These are phyloP conservation scores for Drosophila jambulina DNA, from an alignment of 1,140 invertebrate species.

Conservation along the genomic window DNA sequence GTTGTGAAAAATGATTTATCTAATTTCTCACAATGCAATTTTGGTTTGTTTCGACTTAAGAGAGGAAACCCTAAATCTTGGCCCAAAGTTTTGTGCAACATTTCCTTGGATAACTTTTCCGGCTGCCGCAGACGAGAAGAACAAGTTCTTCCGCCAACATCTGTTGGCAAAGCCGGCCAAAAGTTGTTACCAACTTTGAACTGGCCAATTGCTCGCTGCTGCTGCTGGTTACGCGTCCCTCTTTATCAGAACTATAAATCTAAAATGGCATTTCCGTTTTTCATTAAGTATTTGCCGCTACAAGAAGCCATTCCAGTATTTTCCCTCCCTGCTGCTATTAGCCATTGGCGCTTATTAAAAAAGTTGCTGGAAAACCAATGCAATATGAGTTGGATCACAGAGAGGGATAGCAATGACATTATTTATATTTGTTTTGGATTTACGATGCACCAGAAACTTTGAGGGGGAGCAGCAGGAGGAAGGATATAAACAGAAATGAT, in stretches of 20 bases:
- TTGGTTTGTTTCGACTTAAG: background rate
- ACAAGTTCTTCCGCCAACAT: conserved; percentile 52
- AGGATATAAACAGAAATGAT: background rate
- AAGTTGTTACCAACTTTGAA: conserved; percentile 50
- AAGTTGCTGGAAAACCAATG: conserved; percentile 57
- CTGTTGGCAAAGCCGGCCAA: conserved; percentile 43
- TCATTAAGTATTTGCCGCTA: conserved; percentile 73
- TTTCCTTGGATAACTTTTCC: conserved; percentile 27
- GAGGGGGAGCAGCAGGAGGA: too few species aligned
- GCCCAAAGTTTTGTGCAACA: conserved; percentile 28
- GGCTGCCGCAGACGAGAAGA: conserved; percentile 4
- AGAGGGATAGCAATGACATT: conserved; percentile 50
- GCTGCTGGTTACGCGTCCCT: conserved; percentile 21
- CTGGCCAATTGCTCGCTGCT: conserved; percentile 42
- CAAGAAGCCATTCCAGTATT: conserved; percentile 36
- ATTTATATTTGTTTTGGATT: conserved; percentile 71
- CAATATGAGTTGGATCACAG: conserved; percentile 37
- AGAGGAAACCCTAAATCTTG: conserved; percentile 34
- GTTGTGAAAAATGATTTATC: background rate
- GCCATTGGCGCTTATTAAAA: conserved; percentile 65
- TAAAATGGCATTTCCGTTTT: conserved; percentile 77
- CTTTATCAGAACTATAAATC: conserved; percentile 74
- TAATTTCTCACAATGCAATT: conserved; percentile 1
- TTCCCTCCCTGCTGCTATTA: background rate
- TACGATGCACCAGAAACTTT: conserved; percentile 30